A percentile compares a stretch with the other conserved stretches of the same genome.
Evolutionary conservation across 2,797 vertebrate genomes (phyloP).

Genomic region (Chaunax sp.): DNA sequence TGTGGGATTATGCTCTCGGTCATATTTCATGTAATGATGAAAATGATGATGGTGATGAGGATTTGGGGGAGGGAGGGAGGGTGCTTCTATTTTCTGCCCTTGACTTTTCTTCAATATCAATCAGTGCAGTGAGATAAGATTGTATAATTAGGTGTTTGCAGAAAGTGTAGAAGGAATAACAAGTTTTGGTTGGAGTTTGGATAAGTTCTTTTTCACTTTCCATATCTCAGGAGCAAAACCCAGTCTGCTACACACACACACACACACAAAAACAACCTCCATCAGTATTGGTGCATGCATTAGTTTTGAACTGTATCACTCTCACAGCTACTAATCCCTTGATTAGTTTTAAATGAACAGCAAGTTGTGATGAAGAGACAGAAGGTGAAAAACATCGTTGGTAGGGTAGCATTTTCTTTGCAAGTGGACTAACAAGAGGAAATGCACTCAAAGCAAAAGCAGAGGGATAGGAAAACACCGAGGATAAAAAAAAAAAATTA

Average conservation of each 20-base stretch:
- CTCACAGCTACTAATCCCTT: slow-evolving; percentile 24
- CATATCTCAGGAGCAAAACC: not conserved
- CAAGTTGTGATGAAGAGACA: slow-evolving; percentile 38
- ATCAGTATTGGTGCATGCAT: slow-evolving; percentile 4
- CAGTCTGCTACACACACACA: too few relatives aligned
- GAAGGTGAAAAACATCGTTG: slow-evolving; percentile 54
- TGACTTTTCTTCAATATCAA: slow-evolving; percentile 80
- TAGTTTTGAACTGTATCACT: slow-evolving; percentile 15
- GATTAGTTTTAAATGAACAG: too few relatives aligned
- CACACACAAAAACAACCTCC: not conserved
- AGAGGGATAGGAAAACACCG: slow-evolving; percentile 42
- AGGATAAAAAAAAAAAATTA: slow-evolving; percentile 65
- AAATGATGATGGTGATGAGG: slow-evolving; percentile 84
- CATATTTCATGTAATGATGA: slow-evolving; percentile 86
- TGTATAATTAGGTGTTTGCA: slow-evolving; percentile 64
- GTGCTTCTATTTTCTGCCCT: slow-evolving; percentile 73
- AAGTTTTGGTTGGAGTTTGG: slow-evolving; percentile 47
- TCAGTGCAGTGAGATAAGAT: slow-evolving; percentile 71
- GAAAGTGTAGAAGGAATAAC: slow-evolving; percentile 44
- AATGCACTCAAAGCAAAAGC: slow-evolving; percentile 66
- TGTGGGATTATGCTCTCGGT: slow-evolving; percentile 86
- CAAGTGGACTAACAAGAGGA: slow-evolving; percentile 55
- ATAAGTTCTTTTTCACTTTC: slow-evolving; percentile 19
- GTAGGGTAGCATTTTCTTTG: slow-evolving; percentile 49
- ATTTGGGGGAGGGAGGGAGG: slow-evolving; percentile 58